Evolutionary conservation across 2,797 vertebrate species (phyloP).

Genomic region (Onychomys leucogaster): DNA sequence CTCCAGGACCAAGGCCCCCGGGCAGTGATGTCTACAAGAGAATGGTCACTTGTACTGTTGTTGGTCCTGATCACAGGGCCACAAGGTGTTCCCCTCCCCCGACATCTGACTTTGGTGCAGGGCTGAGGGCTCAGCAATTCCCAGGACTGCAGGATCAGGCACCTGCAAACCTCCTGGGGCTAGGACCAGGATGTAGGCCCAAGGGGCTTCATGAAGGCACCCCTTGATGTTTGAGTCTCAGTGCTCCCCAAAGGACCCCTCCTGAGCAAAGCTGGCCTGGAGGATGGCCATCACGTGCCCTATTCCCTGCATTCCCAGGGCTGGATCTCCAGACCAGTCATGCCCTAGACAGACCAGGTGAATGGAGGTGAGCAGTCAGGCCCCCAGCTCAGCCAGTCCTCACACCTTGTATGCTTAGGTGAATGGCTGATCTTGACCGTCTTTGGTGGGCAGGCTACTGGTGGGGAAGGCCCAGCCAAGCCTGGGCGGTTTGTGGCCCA

Average conservation of each 20-base stretch:
- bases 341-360: not conserved
- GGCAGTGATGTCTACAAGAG: not conserved
- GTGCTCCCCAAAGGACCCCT: not conserved
- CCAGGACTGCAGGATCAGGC: not conserved
- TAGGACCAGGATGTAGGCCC: not conserved
- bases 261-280: accelerated
- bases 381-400: too few species aligned
- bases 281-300: accelerated
- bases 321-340: not conserved
- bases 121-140: not conserved
- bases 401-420: accelerated
- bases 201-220: accelerated
- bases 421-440: not conserved
- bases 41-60: not conserved
- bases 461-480: not conserved
- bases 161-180: accelerated
- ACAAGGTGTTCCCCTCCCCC: accelerated
- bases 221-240: too few species aligned
- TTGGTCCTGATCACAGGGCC: not conserved
- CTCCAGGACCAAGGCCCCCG: not conserved
- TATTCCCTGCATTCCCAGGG: too few species aligned
- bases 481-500: slow-evolving; percentile 76
- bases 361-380: accelerated
- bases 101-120: not conserved
- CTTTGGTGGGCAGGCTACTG: not conserved